phyloP scores from a whole-genome alignment of 2,797 vertebrate genomes.

The Sphenodon punctatus region DNA sequence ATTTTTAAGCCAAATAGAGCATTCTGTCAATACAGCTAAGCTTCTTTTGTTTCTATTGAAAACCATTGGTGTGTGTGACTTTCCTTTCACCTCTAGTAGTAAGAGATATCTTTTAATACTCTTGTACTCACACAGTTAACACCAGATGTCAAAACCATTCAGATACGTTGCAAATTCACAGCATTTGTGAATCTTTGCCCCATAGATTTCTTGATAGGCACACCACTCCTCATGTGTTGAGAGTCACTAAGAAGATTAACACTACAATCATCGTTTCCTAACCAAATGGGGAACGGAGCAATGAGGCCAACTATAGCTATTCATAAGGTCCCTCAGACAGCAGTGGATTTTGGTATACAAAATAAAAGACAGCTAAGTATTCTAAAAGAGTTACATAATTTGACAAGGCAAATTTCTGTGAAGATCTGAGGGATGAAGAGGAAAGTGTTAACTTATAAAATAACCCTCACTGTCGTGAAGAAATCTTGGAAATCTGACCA shows the following conservation, averaged over 20 bases:
- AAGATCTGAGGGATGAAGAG: neutral
- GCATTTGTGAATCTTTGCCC: slow-evolving; percentile 38
- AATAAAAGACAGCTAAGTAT: neutral
- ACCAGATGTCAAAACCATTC: slow-evolving; percentile 58
- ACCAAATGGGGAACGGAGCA: neutral
- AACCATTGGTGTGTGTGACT: slow-evolving; percentile 57
- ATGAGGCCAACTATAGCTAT: slow-evolving; percentile 2
- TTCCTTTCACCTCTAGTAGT: slow-evolving; percentile 53
- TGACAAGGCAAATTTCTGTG: neutral
- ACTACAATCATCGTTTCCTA: slow-evolving; percentile 26
- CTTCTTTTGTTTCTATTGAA: slow-evolving; percentile 67
- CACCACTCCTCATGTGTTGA: slow-evolving; percentile 1
- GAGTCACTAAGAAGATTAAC: slow-evolving; percentile 61
- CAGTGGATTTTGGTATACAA: neutral
- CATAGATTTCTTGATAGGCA: slow-evolving; percentile 22
- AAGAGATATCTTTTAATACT: slow-evolving; percentile 57
- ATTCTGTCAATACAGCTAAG: slow-evolving; percentile 59
- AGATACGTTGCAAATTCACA: slow-evolving; percentile 46
- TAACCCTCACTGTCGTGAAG: neutral
- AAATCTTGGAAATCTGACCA: neutral
- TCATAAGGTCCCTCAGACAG: neutral
- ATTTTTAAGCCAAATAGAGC: slow-evolving; percentile 56
- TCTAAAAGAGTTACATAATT: neutral
- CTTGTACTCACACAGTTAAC: slow-evolving; percentile 42
- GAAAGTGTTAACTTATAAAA: neutral